Base-by-base conservation (phyloP, 2,797 vertebrate species). In the Macrochelys suwanniensis region DNA sequence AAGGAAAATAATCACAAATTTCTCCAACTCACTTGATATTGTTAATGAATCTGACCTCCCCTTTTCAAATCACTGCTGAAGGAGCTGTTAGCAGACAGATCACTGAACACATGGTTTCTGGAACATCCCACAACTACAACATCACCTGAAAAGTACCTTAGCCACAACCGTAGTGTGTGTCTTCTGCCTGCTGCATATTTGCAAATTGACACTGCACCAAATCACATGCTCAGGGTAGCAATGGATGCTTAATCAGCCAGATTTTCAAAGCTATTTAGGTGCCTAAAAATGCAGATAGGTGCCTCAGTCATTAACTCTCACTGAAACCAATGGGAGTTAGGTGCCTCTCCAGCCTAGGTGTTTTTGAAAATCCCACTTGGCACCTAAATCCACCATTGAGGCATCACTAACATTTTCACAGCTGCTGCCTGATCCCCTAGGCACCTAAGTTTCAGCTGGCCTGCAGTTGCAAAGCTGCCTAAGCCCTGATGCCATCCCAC, bases 161-260 rank as follows among this genome's bases (percentile, higher is more conserved):
- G 31, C 88, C 68, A 82, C 11, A 57, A 15, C 59, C 3, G 6
- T 11, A 37, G 7, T 83, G 28, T 12, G 86, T 76, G 19, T 89
- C n/a, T 87, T 89, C n/a, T 87, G 42, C 50, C 49, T 89, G 82
- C 11, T 45, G 87, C 84, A 85, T 82, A 28, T 91, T 28, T 94
- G 33, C 91, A 90, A 81, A 53, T 37, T 3, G 45, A 81, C 31
- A 23, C 84, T 61, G 61, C 79, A 83, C 10, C 53, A 65, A 86
- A 92, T 76, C 80, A 68, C 51, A 50, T 47, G 84, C 16, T 56
- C 79, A 85, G 71, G 54, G 26, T 37, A 50, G 78, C 37, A 12
- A 1, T 28, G 28, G 87, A 77, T 37, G 87, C 19, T 79, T 94
- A 94, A 57, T 86, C 0, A 28, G 53, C 37, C 74, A 1, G 16